Percentiles rank a stretch among this genome's conserved stretches.
Conservation (phyloP, 2,113 vertebrate genomes). For the Mormyrus iriodes region DNA sequence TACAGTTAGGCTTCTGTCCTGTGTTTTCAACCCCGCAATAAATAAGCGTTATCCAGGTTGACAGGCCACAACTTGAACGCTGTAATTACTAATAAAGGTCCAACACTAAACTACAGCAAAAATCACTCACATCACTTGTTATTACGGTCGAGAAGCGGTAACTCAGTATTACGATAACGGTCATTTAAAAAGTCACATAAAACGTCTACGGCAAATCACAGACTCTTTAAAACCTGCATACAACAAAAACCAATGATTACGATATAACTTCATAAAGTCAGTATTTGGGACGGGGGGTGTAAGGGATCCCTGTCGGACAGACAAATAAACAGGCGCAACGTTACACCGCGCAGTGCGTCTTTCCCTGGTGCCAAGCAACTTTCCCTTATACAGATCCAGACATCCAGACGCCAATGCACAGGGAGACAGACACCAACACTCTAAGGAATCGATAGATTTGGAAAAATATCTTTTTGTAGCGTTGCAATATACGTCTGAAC, state of each 20-base stretch:
- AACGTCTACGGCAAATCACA: neutral
- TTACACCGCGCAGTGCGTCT: conserved; percentile 38
- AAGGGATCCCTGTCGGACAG: neutral
- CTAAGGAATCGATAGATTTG: neutral
- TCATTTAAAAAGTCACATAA: neutral
- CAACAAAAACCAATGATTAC: neutral
- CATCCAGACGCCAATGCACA: conserved; percentile 53
- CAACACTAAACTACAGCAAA: neutral
- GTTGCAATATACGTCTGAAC: neutral
- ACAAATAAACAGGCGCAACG: conserved; percentile 31
- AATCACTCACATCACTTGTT: neutral
- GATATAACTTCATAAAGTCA: neutral
- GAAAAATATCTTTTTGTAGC: neutral
- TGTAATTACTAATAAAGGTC: neutral
- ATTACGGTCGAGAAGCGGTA: neutral
- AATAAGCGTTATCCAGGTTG: neutral
- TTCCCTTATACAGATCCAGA: conserved; percentile 46
- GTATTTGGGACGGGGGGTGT: neutral
- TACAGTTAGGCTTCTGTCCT: neutral
- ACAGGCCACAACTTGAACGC: neutral
- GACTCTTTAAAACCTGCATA: neutral
- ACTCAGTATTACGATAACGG: neutral
- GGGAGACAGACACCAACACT: conserved; percentile 19
- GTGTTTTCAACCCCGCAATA: neutral
- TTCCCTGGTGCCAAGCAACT: conserved; percentile 41